Evolutionary conservation across 2,113 vertebrate species (phyloP).

Genomic region (Tragelaphus buxtoni): DNA sequence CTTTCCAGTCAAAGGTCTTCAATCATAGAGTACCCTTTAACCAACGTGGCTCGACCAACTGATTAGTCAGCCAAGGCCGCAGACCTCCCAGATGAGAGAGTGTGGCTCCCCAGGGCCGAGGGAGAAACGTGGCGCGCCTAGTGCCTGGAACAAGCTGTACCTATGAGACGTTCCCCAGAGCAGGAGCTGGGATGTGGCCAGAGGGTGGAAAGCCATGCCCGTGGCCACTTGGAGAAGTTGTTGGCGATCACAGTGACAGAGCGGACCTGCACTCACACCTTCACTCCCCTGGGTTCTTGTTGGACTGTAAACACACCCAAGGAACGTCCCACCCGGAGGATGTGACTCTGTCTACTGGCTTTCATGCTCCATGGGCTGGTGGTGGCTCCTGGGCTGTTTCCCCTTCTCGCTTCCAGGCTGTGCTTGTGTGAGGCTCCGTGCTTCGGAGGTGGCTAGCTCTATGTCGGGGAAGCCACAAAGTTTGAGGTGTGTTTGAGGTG

Average conservation of each 20-base stretch:
- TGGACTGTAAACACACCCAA: background rate
- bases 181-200: background rate
- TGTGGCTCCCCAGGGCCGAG: background rate
- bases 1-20: background rate
- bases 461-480: background rate
- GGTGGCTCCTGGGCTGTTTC: background rate
- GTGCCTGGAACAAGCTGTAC: background rate
- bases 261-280: background rate
- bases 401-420: background rate
- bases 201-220: background rate
- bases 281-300: background rate
- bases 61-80: background rate
- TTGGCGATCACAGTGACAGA: background rate
- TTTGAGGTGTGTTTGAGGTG: too few relatives aligned
- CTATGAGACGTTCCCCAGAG: background rate
- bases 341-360: background rate
- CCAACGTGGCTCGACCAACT: background rate
- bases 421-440: background rate
- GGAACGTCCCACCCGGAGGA: background rate
- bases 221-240: background rate
- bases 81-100: background rate
- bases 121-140: background rate
- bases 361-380: background rate
- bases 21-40: background rate
- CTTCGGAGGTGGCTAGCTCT: background rate